A percentile compares a stretch with the other conserved stretches of the same genome.
Conservation (phyloP, 2,888 invertebrate species). For the Acrobasis repandana region DNA sequence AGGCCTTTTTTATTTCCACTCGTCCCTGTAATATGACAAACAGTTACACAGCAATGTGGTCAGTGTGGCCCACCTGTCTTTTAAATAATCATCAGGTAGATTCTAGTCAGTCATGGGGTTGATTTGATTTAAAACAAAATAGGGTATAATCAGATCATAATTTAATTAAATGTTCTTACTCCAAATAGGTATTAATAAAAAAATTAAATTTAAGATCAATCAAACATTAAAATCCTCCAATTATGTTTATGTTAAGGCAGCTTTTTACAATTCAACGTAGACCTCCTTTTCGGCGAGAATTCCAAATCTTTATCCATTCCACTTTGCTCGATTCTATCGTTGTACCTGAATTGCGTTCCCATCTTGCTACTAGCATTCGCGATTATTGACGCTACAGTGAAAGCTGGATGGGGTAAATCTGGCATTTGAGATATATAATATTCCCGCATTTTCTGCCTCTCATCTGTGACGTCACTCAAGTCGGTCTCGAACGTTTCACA, state of each 20-base stretch:
- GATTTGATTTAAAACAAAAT: no score
- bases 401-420: slow-evolving; percentile 55
- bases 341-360: slow-evolving; percentile 48
- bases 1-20: no score
- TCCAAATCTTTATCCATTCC: slow-evolving; percentile 32
- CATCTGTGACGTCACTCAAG: slow-evolving; percentile 32
- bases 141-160: no score
- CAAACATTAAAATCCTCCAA: no score
- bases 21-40: no score
- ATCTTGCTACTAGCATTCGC: slow-evolving; percentile 50
- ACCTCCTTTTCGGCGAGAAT: slow-evolving; percentile 53
- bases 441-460: slow-evolving; percentile 43
- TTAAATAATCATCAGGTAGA: no score
- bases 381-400: slow-evolving; percentile 53
- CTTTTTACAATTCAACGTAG: slow-evolving; percentile 47
- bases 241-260: slow-evolving; percentile 31
- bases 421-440: slow-evolving; percentile 54
- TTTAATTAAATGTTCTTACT: no score
- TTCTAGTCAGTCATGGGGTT: no score
- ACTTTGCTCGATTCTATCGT: slow-evolving; percentile 46
- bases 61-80: no score
- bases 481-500: slow-evolving; percentile 33
- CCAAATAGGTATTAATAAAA: no score
- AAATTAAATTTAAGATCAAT: no score
- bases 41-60: no score